phyloP scores from a whole-genome alignment of 1,140 invertebrate species.

The Drosophila sechellia region DNA sequence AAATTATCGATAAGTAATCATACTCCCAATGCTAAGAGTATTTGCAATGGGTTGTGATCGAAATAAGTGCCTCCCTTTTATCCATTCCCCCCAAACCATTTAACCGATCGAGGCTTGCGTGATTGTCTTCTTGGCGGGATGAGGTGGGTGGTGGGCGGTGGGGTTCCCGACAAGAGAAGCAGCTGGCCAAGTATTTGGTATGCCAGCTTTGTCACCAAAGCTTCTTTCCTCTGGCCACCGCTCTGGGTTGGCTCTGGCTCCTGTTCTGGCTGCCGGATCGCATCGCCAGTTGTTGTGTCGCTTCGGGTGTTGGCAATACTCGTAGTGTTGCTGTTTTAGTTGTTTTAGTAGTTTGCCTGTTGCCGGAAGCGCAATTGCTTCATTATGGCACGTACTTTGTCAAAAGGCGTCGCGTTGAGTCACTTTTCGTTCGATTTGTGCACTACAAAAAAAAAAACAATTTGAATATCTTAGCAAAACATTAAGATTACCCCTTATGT shows the following conservation, averaged over 20 bases:
- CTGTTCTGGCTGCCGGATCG: constrained; percentile 5
- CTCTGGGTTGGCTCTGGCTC: constrained; percentile 12
- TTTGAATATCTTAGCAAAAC: neutral
- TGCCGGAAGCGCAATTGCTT: constrained; percentile 82
- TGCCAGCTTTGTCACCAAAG: constrained; percentile 66
- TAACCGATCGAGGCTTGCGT: constrained; percentile 10
- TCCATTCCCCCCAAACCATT: neutral
- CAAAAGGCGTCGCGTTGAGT: constrained; percentile 70
- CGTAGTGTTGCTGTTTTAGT: constrained; percentile 39
- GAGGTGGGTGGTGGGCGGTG: neutral
- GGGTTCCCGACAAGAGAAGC: constrained; percentile 16
- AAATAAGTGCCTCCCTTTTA: neutral
- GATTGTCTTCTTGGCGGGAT: constrained; percentile 8
- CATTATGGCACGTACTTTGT: constrained; percentile 82
- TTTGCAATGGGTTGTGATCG: neutral
- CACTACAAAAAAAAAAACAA: constrained; percentile 13
- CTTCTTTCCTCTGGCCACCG: constrained; percentile 17
- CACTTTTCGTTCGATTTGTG: constrained; percentile 45
- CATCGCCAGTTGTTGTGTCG: constrained; percentile 15
- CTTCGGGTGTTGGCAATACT: constrained; percentile 15
- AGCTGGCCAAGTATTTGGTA: constrained; percentile 69
- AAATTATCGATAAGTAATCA: neutral
- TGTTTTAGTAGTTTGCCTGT: constrained; percentile 37
- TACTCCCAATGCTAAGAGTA: neutral
- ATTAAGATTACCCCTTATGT: too few species aligned